Evolutionary conservation across 64 coral and sea anemone genomes (phyloP), one percentile per base, ranked within the genome.

Genomic region (Stylophora pistillata): DNA sequence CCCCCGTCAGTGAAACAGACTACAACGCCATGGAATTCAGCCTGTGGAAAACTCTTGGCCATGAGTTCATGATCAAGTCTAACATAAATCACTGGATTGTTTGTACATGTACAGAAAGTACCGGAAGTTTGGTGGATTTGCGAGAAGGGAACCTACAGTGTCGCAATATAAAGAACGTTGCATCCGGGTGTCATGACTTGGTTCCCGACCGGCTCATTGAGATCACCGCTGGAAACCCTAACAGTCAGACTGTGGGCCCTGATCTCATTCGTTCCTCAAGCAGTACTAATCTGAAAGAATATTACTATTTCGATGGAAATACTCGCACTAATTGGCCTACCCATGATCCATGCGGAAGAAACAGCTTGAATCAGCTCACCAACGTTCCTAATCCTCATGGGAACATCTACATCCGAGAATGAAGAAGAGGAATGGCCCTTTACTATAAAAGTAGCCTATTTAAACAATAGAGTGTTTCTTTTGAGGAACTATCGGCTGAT

Each of bases 341-440:
- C 52, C 90, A 92, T 78, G 90, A 92, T 63, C 90, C 90, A 32
- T 92, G 90, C 18, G 90, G 82, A 0, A 86, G 41, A 0, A 92
- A 86, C 21, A 26, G 5, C 7, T 0, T 21, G 13, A 87, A 86
- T n/a, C 90, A 87, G 0, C 26, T 78, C n/a, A 92, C 41, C 4
- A 34, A 78, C 14, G 82, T 92, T 0, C 25, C 37, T 56, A 30
- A 78, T 15, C 90, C 90, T 2, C 82, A 37, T 10, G 90, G 90
- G 2, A 79, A 70, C 23, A 70, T 92, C 17, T 92, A 92, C 31
- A 78, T 92, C 77, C 56, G 79, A 1, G 77, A 68, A 0, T 79
- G 21, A 47, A 7, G 37, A 47, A 7, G 37, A 47, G 37, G 37
- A 47, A 47, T 47, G 37, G 7, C 37, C n/a, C 7, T 47, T 47